Conservation (phyloP, 1,140 invertebrate genomes). For the Drosophila cardini region DNA sequence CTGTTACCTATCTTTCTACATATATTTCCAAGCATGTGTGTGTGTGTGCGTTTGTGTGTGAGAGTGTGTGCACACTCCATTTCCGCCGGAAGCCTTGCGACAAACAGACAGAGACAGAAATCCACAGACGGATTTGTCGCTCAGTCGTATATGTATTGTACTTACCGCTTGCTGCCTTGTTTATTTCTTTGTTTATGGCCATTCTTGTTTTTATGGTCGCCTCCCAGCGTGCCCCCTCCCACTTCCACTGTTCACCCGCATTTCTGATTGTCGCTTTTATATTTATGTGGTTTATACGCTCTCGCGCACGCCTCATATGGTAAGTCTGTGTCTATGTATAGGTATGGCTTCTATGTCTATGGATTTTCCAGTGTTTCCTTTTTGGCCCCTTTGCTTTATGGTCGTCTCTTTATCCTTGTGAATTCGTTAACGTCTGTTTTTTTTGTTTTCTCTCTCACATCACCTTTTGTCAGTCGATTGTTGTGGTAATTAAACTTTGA, state of each 20-base stretch:
- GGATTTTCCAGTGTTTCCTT: slow-evolving; percentile 13
- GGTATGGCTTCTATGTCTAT: slow-evolving; percentile 27
- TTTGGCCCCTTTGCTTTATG: slow-evolving; percentile 43
- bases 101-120: slow-evolving; percentile 61
- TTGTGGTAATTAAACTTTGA: slow-evolving; percentile 83
- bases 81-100: slow-evolving; percentile 72
- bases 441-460: slow-evolving; percentile 32
- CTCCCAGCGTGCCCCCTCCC: slow-evolving; percentile 10
- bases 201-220: slow-evolving; percentile 56
- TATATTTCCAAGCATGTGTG: slow-evolving; percentile 36
- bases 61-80: slow-evolving; percentile 54
- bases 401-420: slow-evolving; percentile 37
- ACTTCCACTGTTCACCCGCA: slow-evolving; percentile 30
- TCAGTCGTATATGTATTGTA: slow-evolving; percentile 52
- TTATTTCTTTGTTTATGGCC: slow-evolving; percentile 80
- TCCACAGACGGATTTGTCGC: slow-evolving; percentile 51
- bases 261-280: slow-evolving; percentile 76
- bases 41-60: slow-evolving; percentile 14
- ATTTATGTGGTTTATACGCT: slow-evolving; percentile 66
- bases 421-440: slow-evolving; percentile 43
- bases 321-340: slow-evolving; percentile 23
- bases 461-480: slow-evolving; percentile 60
- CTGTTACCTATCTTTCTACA: slow-evolving; percentile 61
- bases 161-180: slow-evolving; percentile 72
- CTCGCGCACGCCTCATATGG: slow-evolving; percentile 67